A percentile compares a stretch with the other conserved stretches of the same genome.
phyloP scores from a whole-genome alignment of 2,113 vertebrate species.

The Marcusenius ussheri region DNA sequence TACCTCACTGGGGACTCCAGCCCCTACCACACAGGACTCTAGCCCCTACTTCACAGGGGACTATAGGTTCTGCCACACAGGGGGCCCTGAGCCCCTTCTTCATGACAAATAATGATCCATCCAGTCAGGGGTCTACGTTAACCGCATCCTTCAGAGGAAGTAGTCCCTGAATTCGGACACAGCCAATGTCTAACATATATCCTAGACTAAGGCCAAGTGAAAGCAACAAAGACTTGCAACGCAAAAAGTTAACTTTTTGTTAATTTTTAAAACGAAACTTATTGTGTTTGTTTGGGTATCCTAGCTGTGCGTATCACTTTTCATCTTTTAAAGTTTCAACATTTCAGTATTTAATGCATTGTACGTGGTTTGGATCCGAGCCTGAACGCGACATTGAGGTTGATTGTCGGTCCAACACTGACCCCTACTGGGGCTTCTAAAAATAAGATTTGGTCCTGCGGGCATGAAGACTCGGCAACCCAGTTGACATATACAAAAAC shows the following conservation, averaged over 20 bases:
- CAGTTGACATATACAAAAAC: neutral
- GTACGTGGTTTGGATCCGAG: slow-evolving; percentile 30
- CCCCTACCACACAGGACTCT: too few species aligned
- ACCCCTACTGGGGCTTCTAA: slow-evolving; percentile 46
- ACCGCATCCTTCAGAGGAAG: neutral
- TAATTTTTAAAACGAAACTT: neutral
- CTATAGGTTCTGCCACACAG: neutral
- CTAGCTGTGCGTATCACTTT: neutral
- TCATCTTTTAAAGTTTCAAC: neutral
- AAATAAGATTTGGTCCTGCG: neutral
- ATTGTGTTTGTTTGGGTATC: neutral
- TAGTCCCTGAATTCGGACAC: neutral
- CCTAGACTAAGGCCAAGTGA: neutral
- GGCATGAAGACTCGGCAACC: neutral
- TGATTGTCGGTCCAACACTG: slow-evolving; percentile 40
- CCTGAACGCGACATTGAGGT: neutral
- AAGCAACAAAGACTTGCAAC: neutral
- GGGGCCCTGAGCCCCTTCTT: neutral
- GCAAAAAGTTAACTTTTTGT: neutral
- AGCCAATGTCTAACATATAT: neutral
- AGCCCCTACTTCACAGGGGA: neutral
- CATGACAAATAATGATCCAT: neutral
- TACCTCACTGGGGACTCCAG: too few species aligned
- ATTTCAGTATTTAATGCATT: neutral
- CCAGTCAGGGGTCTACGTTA: neutral